Percentiles rank a stretch among this genome's conserved stretches.
Conservation (phyloP, 2,113 vertebrate genomes). For the Phyllopteryx taeniolatus region DNA sequence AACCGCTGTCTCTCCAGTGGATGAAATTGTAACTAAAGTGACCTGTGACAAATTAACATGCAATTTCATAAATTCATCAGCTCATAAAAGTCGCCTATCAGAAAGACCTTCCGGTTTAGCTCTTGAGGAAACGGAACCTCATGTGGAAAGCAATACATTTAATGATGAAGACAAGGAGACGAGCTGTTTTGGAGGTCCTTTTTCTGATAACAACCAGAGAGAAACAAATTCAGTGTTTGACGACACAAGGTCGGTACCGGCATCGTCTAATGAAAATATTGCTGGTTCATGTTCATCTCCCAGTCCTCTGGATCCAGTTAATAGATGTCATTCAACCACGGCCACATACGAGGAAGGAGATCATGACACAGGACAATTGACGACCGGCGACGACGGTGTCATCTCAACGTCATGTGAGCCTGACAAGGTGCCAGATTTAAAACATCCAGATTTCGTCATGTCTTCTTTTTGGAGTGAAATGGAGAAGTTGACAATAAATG, state of each 20-base stretch:
- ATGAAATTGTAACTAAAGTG: background rate
- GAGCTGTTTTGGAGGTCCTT: background rate
- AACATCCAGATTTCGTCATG: slow-evolving; percentile 63
- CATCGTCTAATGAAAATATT: slow-evolving; percentile 24
- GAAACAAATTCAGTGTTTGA: slow-evolving; percentile 22
- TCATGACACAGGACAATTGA: background rate
- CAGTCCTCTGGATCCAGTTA: slow-evolving; percentile 6
- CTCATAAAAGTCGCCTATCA: background rate
- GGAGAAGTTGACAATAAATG: slow-evolving; percentile 78
- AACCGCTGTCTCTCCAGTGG: background rate
- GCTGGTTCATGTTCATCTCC: slow-evolving; percentile 23
- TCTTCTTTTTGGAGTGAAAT: slow-evolving; percentile 78
- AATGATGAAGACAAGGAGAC: background rate
- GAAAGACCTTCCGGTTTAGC: slow-evolving; percentile 1
- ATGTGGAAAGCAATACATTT: background rate
- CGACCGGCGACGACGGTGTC: background rate
- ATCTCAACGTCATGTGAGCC: slow-evolving; percentile 10
- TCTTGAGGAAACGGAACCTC: background rate
- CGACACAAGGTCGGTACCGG: slow-evolving; percentile 15
- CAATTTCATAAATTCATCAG: background rate
- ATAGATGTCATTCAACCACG: background rate
- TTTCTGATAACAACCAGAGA: background rate
- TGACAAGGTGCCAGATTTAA: slow-evolving; percentile 11
- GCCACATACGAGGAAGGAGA: background rate
- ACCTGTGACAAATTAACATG: background rate